These are phyloP conservation scores for Xiphophorus hellerii DNA, from an alignment of 2,113 vertebrate species.

Conservation along the genomic window DNA sequence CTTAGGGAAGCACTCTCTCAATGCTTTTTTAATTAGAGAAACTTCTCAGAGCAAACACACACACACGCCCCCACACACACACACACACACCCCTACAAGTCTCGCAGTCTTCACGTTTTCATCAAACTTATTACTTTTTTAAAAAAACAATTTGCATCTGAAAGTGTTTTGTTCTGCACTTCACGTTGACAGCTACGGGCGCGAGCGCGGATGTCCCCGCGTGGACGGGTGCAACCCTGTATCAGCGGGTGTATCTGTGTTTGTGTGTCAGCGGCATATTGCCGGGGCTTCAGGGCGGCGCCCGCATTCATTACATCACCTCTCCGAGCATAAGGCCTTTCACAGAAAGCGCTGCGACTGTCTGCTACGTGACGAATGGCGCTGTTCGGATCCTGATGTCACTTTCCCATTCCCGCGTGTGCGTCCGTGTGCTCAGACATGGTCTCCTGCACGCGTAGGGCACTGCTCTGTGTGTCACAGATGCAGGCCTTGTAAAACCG, in stretches of 20 bases:
- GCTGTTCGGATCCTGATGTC: constrained; percentile 61
- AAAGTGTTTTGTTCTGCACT: constrained; percentile 34
- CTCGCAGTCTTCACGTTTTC: constrained; percentile 24
- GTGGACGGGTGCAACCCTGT: constrained; percentile 46
- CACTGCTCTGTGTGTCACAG: constrained; percentile 5
- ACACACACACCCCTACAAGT: not conserved
- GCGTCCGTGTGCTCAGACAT: constrained; percentile 39
- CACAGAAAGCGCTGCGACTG: constrained; percentile 45
- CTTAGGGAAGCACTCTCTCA: constrained; percentile 63
- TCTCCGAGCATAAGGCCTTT: constrained; percentile 33
- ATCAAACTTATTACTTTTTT: constrained; percentile 44
- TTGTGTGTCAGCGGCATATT: constrained; percentile 57
- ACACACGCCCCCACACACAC: not conserved
- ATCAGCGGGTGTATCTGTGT: constrained; percentile 59
- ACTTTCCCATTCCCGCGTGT: constrained; percentile 51
- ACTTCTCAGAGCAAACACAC: constrained; percentile 32
- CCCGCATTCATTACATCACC: constrained; percentile 69
- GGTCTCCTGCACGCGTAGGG: constrained; percentile 42
- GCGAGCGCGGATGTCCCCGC: constrained; percentile 9
- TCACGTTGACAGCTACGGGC: constrained; percentile 30
- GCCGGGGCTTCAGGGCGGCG: constrained; percentile 60
- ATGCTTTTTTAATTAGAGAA: constrained; percentile 71
- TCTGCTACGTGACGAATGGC: constrained; percentile 62
- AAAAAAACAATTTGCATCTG: constrained; percentile 15
- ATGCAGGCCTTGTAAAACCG: constrained; percentile 7